Conservation (phyloP, 2,113 vertebrate species). For the Salvator merianae region DNA sequence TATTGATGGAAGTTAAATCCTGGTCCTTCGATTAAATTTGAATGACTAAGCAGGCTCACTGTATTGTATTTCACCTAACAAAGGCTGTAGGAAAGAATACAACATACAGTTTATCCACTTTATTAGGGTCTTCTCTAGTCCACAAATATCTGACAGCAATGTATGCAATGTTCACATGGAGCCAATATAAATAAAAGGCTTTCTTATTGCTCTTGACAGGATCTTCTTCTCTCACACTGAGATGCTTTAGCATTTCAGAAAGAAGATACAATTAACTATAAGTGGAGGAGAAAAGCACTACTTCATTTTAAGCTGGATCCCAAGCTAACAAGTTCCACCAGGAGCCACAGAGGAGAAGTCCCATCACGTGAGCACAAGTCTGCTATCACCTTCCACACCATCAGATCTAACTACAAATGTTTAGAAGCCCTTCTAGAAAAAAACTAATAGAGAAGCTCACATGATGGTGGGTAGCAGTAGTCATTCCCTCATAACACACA, state of each 20-base stretch:
- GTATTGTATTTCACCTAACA: not conserved
- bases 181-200: constrained; percentile 26
- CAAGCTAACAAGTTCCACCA: not conserved
- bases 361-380: too few species aligned
- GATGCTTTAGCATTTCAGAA: constrained; percentile 21
- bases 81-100: not conserved
- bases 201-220: constrained; percentile 17
- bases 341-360: too few species aligned
- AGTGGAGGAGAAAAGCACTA: not conserved
- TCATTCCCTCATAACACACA: too few species aligned
- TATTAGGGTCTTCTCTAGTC: not conserved
- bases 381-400: too few species aligned
- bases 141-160: constrained; percentile 7
- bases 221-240: constrained; percentile 2
- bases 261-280: constrained; percentile 1
- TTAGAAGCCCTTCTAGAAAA: too few species aligned
- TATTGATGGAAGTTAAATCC: not conserved
- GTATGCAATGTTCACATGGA: constrained; percentile 1
- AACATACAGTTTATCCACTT: not conserved
- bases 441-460: too few species aligned
- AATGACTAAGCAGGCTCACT: not conserved
- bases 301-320: constrained; percentile 15
- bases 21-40: not conserved
- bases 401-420: too few species aligned
- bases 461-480: too few species aligned